Conservation (phyloP, 1,140 invertebrate genomes). For the Zaprionus gabonicus region DNA sequence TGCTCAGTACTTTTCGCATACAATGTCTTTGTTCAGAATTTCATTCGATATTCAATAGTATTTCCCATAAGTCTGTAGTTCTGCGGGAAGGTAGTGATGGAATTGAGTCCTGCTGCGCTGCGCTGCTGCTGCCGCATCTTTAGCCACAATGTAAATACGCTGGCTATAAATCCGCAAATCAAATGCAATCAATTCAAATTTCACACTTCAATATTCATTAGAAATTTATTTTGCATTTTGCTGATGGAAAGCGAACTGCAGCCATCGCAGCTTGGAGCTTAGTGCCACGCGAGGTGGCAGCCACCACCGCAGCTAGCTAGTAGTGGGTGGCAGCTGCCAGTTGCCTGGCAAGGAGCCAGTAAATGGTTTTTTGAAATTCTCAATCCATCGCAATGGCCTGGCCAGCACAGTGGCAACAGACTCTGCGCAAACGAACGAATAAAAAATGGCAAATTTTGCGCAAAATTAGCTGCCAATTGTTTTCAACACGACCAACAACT, state of each 20-base stretch:
- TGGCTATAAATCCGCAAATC: slow-evolving; percentile 75
- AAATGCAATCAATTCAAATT: slow-evolving; percentile 82
- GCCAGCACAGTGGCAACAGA: slow-evolving; percentile 10
- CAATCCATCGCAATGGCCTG: slow-evolving; percentile 25
- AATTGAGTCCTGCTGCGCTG: neutral
- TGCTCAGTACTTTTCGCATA: neutral
- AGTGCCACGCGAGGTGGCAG: neutral
- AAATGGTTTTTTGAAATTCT: slow-evolving; percentile 23
- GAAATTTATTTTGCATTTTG: slow-evolving; percentile 81
- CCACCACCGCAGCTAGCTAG: slow-evolving; percentile 6
- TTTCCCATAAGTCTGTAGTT: neutral
- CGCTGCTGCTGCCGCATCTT: slow-evolving; percentile 16
- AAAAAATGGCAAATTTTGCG: slow-evolving; percentile 78
- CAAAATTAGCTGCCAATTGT: slow-evolving; percentile 81
- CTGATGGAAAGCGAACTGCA: slow-evolving; percentile 39
- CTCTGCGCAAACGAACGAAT: slow-evolving; percentile 34
- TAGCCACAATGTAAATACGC: slow-evolving; percentile 69
- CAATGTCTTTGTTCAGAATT: neutral
- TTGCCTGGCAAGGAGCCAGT: slow-evolving; percentile 47
- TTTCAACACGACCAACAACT: slow-evolving; percentile 69
- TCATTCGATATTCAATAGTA: neutral
- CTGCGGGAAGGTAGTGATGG: neutral
- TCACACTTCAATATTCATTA: slow-evolving; percentile 83
- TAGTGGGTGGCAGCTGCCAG: neutral
- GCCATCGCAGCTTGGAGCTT: neutral